Evolutionary conservation across 2,113 vertebrate genomes (phyloP).

Genomic region (Pithys albifrons): DNA sequence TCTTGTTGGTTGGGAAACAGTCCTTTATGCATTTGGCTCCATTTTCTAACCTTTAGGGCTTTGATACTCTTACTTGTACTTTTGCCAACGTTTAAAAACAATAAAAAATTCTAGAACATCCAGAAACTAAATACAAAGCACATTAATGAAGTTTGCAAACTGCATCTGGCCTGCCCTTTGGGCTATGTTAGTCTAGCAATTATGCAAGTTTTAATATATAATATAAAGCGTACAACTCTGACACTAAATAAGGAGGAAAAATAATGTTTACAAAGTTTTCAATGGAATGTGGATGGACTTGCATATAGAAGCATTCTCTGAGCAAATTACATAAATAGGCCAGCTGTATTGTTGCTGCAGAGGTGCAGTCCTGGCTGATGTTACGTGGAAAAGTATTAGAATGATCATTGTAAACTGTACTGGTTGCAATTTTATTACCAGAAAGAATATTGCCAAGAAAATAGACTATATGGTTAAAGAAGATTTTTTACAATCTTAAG

Average conservation of each 20-base stretch:
- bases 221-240: not conserved
- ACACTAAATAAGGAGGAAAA: not conserved
- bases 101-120: not conserved
- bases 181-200: not conserved
- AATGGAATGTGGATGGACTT: not conserved
- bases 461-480: not conserved
- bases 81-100: conserved; percentile 26
- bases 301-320: not conserved
- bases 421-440: not conserved
- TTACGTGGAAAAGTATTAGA: not conserved
- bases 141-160: not conserved
- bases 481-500: not conserved
- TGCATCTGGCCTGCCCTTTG: not conserved
- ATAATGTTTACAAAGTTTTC: not conserved
- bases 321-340: not conserved
- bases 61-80: not conserved
- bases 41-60: conserved; percentile 31
- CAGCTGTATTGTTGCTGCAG: not conserved
- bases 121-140: conserved; percentile 2
- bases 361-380: not conserved
- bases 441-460: not conserved
- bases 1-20: not conserved
- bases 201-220: not conserved
- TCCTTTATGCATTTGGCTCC: not conserved
- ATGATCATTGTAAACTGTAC: not conserved